phyloP scores from a whole-genome alignment of 2,888 invertebrate species.

The Leptinotarsa juncta region DNA sequence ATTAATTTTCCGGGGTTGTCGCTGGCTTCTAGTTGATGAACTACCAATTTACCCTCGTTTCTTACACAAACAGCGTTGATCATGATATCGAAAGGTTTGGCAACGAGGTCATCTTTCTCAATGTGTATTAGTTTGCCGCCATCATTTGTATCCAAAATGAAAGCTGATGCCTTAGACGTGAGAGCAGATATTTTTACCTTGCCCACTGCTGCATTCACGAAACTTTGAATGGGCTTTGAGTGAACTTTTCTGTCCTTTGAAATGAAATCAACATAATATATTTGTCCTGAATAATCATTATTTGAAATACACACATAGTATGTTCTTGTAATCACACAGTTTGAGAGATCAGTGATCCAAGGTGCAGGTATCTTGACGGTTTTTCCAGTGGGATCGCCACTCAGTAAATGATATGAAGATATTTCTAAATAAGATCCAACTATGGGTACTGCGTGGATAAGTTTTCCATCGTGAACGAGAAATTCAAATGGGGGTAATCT shows the following conservation, averaged over 20 bases:
- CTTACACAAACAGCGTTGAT: constrained; percentile 58
- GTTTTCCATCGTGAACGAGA: constrained; percentile 69
- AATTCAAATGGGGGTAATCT: constrained; percentile 60
- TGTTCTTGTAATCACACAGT: constrained; percentile 73
- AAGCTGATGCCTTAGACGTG: constrained; percentile 50
- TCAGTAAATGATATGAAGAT: constrained; percentile 72
- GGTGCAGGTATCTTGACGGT: constrained; percentile 71
- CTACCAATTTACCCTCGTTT: constrained; percentile 52
- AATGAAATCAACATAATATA: constrained; percentile 74
- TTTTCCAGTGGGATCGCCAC: constrained; percentile 71
- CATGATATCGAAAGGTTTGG: constrained; percentile 65
- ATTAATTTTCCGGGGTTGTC: constrained; percentile 55
- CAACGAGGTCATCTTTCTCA: constrained; percentile 39
- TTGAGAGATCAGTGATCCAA: constrained; percentile 68
- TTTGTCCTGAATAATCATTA: constrained; percentile 60
- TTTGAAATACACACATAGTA: constrained; percentile 76
- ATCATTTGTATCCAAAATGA: constrained; percentile 51
- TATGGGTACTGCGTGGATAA: constrained; percentile 73
- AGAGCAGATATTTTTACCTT: constrained; percentile 46
- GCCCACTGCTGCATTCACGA: constrained; percentile 41
- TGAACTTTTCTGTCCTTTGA: constrained; percentile 40
- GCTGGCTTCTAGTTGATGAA: constrained; percentile 59
- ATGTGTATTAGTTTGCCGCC: constrained; percentile 53
- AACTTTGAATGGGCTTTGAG: constrained; percentile 44
- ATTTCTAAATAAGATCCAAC: constrained; percentile 75